These are phyloP conservation scores for Etheostoma nigrum DNA, from an alignment of 2,797 vertebrate species.

Conservation along the genomic window DNA sequence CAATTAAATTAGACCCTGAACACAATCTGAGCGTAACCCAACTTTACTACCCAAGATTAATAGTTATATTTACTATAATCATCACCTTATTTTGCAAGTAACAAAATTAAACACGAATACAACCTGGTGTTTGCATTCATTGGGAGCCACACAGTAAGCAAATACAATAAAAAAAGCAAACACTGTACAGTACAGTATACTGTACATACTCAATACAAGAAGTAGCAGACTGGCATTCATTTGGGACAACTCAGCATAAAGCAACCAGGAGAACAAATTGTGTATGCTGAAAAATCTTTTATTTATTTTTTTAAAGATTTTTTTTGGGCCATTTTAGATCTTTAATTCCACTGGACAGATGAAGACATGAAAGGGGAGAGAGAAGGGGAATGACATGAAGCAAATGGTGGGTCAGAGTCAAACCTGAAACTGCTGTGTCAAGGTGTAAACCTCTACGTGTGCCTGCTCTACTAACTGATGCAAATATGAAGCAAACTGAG, in stretches of 20 bases:
- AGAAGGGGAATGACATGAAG: too few species aligned
- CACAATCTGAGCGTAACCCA: not conserved
- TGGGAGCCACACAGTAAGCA: not conserved
- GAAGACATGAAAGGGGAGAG: too few species aligned
- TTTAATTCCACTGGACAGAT: too few species aligned
- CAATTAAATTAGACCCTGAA: not conserved
- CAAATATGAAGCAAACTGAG: slow-evolving; percentile 4
- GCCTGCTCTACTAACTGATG: not conserved
- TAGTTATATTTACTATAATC: not conserved
- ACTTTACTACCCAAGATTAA: not conserved
- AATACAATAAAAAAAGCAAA: slow-evolving; percentile 7
- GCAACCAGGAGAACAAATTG: not conserved
- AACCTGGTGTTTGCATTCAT: slow-evolving; percentile 1
- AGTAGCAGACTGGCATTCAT: slow-evolving; percentile 10
- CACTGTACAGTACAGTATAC: not conserved
- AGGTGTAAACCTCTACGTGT: too few species aligned
- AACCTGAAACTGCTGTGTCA: too few species aligned
- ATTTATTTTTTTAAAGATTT: too few species aligned
- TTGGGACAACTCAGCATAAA: slow-evolving; percentile 15
- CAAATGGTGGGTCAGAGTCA: too few species aligned
- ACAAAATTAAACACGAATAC: slow-evolving; percentile 7
- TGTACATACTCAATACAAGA: not conserved
- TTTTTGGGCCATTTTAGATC: too few species aligned
- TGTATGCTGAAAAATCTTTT: too few species aligned
- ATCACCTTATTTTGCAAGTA: not conserved